Evolutionary conservation across 2,888 invertebrate genomes (phyloP), one percentile per base, ranked within the genome.

Genomic region (Notodromas monacha): DNA sequence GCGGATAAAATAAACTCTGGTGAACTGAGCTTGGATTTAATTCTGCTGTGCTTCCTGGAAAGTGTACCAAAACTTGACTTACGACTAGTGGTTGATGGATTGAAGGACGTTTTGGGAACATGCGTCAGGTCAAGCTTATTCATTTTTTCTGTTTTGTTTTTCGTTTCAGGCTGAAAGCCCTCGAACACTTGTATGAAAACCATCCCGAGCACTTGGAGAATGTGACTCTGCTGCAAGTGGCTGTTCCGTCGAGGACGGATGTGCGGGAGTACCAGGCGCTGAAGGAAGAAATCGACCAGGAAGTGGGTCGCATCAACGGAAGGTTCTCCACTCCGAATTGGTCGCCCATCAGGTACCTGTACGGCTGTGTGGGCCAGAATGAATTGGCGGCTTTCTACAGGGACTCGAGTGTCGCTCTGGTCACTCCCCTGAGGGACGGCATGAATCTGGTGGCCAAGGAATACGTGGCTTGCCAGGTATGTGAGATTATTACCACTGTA

Each of bases 381-480:
- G 46, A 51, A 31, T 38, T 52, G 27, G 46, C 49, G 8, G 48
- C 49, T 3, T 45, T 49, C 32, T 52, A 52, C 36, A 37, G 49
- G 15, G 50, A 50, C 33, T 45, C 51, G 3, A 45, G 48, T 12
- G 47, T 52, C 14, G 74, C 74, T 16, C 51, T 79, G 26, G 76
- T 79, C 1, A 77, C 77, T 0, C 79, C 79, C 0, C 48, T 79
- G 3, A 55, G 79, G 31, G 77, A 77, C 42, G 76, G 74, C 13
- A 79, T 79, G 77, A 79, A 79, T 50, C 56, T 79, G 31, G 77
- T 79, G 0, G 77, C 77, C 4, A 79, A 79, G 46, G 79, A 79
- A 47, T 79, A 74, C 44, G 77, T 77, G 2, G 79, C 79, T 2
- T 77, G 77, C 43, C 76, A 79, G 50, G 74, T n/a, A n/a, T n/a